phyloP scores from a whole-genome alignment of 2,113 vertebrate species.

The Hemichromis elongatus region DNA sequence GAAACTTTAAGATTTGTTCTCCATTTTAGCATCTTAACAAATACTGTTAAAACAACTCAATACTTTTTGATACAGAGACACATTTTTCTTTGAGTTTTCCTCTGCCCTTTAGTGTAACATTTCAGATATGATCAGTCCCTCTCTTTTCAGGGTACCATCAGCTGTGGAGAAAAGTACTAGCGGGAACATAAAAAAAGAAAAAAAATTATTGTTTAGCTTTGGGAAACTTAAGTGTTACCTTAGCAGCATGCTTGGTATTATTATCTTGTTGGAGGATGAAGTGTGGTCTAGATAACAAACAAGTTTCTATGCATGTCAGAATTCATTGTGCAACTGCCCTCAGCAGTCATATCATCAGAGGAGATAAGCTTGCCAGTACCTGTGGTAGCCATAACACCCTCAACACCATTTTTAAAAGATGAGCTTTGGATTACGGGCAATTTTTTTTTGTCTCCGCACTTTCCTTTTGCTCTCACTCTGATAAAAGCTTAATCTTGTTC shows the following conservation, averaged over 20 bases:
- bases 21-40: neutral
- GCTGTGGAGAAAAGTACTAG: neutral
- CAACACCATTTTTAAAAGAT: neutral
- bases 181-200: fast-evolving
- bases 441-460: neutral
- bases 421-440: neutral
- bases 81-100: neutral
- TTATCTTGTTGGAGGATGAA: neutral
- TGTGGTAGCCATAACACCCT: neutral
- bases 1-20: neutral
- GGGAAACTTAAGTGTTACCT: neutral
- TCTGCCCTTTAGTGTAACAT: neutral
- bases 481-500: neutral
- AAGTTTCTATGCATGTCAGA: neutral
- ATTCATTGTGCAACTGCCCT: neutral
- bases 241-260: neutral
- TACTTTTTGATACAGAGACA: neutral
- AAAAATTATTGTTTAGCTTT: neutral
- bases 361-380: neutral
- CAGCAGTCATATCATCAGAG: neutral
- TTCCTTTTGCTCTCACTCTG: neutral
- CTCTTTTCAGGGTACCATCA: fast-evolving
- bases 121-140: neutral
- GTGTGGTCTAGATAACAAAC: neutral
- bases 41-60: neutral